Base-by-base conservation (phyloP, 2,888 invertebrate genomes). In the Thera obeliscata region DNA sequence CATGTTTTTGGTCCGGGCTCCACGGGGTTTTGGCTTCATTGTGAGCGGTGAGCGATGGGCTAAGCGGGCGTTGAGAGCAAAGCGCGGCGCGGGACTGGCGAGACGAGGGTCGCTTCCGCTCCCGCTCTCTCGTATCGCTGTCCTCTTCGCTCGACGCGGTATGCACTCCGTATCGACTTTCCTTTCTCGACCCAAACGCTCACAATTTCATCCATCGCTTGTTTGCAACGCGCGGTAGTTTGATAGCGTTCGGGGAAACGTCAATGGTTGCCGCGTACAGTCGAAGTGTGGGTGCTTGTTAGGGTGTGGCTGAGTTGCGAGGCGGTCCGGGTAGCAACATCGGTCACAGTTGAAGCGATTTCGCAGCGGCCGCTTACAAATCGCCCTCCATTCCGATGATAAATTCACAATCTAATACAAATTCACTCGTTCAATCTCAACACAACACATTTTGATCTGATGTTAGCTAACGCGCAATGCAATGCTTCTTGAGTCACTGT, bases 1-100 rank as follows among this genome's bases (percentile, higher is more conserved):
- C 90, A 91, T 90, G 71, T 92, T 91, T 72, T 91, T 91, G 56
- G 88, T 84, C 41, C 90, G 81, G 59, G 87, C 85, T 67, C 89
- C 88, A 78, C 88, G 89, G 61, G 79, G 79, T 83, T 91, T 91
- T 74, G 87, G 82, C 74, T 81, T 85, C 84, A 87, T 86, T 77
- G 81, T 82, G 79, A 74, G 81, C 86, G 88, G 86, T 79, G 69
- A 81, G 91, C 89, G 90, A 76, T 61, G 83, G 87, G 87, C 85
- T 72, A 65, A 78, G 81, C 79, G 77, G 75, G 84, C 75, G 74
- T 54, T 65, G 69, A 75, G 73, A 85, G 83, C 83, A 85, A 78
- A 78, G 82, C 86, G 83, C 84, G 79, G 76, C 83, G 83, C 81
- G 78, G 76, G 38, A 90, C 90, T 90, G 85, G 71, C 71, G 71